phyloP scores from a whole-genome alignment of 2,888 invertebrate genomes.

The Dioctria linearis region DNA sequence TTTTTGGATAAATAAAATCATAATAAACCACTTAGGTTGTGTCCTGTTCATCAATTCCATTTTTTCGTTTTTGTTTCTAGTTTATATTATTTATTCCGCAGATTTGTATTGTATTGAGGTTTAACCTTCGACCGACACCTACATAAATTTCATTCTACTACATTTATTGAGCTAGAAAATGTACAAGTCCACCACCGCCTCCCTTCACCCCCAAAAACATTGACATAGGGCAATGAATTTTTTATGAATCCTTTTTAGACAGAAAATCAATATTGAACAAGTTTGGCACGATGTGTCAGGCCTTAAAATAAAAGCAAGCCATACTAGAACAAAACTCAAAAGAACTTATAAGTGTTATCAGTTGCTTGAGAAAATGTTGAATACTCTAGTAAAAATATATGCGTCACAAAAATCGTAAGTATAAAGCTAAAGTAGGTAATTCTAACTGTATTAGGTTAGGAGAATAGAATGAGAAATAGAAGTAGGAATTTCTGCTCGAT shows the following conservation, averaged over 20 bases:
- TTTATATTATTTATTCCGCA: conserved; percentile 37
- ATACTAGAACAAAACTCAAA: background rate
- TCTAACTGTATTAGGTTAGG: background rate
- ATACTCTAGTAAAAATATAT: background rate
- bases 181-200: background rate
- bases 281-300: conserved; percentile 34
- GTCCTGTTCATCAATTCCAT: too few relatives aligned
- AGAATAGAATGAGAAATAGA: background rate
- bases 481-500: background rate
- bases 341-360: background rate
- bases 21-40: too few relatives aligned
- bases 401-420: conserved; percentile 8
- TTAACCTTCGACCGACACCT: background rate
- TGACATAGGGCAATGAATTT: conserved; percentile 30
- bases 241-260: conserved; percentile 47
- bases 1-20: too few relatives aligned
- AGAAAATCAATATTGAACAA: conserved; percentile 45
- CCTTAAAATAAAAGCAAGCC: conserved; percentile 30
- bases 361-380: background rate
- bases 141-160: conserved; percentile 31
- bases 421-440: background rate
- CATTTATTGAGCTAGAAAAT: background rate
- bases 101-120: conserved; percentile 10
- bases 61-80: conserved; percentile 27
- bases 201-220: background rate